Evolutionary conservation across 2,888 invertebrate species (phyloP).

Genomic region (Odontothrips loti): DNA sequence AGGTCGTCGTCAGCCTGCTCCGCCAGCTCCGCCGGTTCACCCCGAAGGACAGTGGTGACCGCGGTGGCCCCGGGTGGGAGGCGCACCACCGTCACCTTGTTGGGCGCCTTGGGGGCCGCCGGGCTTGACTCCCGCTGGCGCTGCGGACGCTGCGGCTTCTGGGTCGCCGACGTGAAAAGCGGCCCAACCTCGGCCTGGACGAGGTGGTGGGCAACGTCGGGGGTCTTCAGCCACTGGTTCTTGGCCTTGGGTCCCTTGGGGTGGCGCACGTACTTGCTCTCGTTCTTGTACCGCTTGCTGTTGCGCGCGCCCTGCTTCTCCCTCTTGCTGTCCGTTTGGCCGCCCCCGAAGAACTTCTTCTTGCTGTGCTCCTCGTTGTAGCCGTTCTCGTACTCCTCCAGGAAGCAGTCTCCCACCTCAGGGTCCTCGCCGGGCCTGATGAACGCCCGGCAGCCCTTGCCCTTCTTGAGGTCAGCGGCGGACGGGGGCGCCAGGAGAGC

Average conservation of each 20-base stretch:
- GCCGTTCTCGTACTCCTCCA: constrained; percentile 24
- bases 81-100: constrained; percentile 11
- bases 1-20: background rate
- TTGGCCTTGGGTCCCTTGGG: background rate
- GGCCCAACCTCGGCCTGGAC: background rate
- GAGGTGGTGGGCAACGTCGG: background rate
- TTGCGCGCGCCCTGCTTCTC: background rate
- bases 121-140: background rate
- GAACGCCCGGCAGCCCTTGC: constrained; percentile 20
- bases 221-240: background rate
- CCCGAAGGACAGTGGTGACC: constrained; percentile 2
- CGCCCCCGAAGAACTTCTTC: constrained; percentile 19
- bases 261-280: background rate
- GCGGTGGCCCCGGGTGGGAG: constrained; percentile 10
- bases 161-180: background rate
- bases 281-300: constrained; percentile 13
- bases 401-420: constrained; percentile 13
- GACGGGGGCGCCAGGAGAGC: background rate
- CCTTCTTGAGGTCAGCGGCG: constrained; percentile 19
- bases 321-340: background rate
- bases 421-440: constrained; percentile 19
- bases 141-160: background rate
- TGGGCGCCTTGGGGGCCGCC: background rate
- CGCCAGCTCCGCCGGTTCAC: background rate
- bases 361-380: constrained; percentile 24